phyloP scores from a whole-genome alignment of 2,888 invertebrate species.

The Aphrophora alni region DNA sequence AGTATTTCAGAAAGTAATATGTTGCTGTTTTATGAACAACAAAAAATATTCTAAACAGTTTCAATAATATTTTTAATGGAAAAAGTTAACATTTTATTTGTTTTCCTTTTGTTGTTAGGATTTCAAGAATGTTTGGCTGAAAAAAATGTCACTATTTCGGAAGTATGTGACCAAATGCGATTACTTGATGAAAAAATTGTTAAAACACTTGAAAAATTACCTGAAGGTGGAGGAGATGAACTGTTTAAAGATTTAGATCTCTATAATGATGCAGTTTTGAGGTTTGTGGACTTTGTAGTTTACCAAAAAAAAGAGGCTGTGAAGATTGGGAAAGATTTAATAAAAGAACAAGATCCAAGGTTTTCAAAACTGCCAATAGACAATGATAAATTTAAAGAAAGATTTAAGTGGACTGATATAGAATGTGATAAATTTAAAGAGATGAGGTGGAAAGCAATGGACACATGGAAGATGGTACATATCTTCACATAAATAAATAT shows the following conservation, averaged over 20 bases:
- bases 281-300: constrained; percentile 19
- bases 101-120: not conserved
- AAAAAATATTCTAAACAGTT: too few relatives aligned
- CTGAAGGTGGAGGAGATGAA: not conserved
- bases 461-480: not conserved
- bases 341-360: not conserved
- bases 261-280: not conserved
- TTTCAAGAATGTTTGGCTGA: not conserved
- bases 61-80: not conserved
- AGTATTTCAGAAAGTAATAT: too few relatives aligned
- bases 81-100: not conserved
- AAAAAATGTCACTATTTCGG: not conserved
- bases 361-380: not conserved
- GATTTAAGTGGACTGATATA: not conserved
- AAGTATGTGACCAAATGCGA: not conserved
- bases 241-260: not conserved
- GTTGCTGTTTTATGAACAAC: too few relatives aligned
- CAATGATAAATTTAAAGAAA: not conserved
- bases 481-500: not conserved
- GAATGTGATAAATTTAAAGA: not conserved
- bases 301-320: constrained; percentile 7
- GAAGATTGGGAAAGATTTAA: constrained; percentile 18
- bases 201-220: not conserved
- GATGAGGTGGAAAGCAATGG: not conserved
- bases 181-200: not conserved